Conservation (phyloP, 1,140 invertebrate species). For the Rhagoletis zephyria region DNA sequence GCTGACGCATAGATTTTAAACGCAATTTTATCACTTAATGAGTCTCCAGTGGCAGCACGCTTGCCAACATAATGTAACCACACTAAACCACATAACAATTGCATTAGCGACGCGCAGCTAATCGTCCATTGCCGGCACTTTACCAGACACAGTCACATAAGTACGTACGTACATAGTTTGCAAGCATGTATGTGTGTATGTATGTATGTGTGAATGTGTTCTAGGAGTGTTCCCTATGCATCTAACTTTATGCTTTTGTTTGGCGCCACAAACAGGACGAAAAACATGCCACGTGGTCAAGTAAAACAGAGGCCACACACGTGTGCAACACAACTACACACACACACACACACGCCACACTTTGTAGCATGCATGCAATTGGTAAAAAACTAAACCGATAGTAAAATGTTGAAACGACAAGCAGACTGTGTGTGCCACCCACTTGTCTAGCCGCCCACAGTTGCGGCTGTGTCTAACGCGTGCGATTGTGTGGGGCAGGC, state of each 20-base stretch:
- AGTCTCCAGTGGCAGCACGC: too few species aligned
- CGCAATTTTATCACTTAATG: too few species aligned
- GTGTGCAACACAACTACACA: background rate
- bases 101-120: background rate
- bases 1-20: too few species aligned
- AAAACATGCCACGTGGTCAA: conserved; percentile 1
- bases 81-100: background rate
- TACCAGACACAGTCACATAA: background rate
- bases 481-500: too few species aligned
- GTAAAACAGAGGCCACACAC: background rate
- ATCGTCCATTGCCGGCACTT: conserved; percentile 6
- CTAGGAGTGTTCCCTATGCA: background rate
- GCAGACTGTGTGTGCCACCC: background rate
- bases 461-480: too few species aligned
- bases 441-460: background rate
- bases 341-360: background rate
- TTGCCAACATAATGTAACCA: background rate
- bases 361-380: background rate
- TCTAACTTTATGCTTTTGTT: background rate
- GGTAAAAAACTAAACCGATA: background rate
- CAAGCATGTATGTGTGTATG: too few species aligned
- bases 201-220: too few species aligned
- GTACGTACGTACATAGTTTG: background rate
- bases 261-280: background rate
- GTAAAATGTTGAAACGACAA: background rate